Evolutionary conservation across 2,888 invertebrate species (phyloP).

Genomic region (Rhimphoctona megacephalus): DNA sequence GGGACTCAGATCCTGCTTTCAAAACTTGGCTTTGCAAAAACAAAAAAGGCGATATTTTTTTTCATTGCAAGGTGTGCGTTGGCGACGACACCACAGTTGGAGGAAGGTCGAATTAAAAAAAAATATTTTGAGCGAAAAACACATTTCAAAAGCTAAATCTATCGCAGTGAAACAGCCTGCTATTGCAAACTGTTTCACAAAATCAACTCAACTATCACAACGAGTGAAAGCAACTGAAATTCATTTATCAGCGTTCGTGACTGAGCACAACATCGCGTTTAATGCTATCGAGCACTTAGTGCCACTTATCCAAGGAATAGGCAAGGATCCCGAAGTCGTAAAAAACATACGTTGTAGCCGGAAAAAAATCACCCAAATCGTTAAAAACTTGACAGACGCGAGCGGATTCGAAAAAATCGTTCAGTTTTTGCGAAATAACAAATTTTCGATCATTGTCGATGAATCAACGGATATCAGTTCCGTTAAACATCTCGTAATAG

Average conservation of each 20-base stretch:
- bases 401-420: slow-evolving; percentile 10
- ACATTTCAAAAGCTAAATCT: slow-evolving; percentile 15
- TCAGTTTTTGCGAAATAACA: slow-evolving; percentile 5
- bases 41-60: slow-evolving; percentile 23
- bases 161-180: neutral
- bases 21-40: slow-evolving; percentile 27
- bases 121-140: slow-evolving; percentile 33
- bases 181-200: slow-evolving; percentile 29
- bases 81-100: slow-evolving; percentile 34
- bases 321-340: slow-evolving; percentile 72
- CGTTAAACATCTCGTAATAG: slow-evolving; percentile 42
- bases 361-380: slow-evolving; percentile 70
- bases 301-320: slow-evolving; percentile 66
- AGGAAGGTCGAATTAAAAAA: slow-evolving; percentile 35
- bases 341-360: slow-evolving; percentile 67
- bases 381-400: slow-evolving; percentile 64
- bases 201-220: slow-evolving; percentile 5
- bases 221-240: slow-evolving; percentile 68
- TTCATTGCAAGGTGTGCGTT: slow-evolving; percentile 35
- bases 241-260: slow-evolving; percentile 67
- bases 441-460: slow-evolving; percentile 70
- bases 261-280: slow-evolving; percentile 74
- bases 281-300: slow-evolving; percentile 70
- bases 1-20: slow-evolving; percentile 26
- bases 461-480: slow-evolving; percentile 66